Base-by-base conservation (phyloP, 2,113 vertebrate genomes). In the Regulus satrapa region DNA sequence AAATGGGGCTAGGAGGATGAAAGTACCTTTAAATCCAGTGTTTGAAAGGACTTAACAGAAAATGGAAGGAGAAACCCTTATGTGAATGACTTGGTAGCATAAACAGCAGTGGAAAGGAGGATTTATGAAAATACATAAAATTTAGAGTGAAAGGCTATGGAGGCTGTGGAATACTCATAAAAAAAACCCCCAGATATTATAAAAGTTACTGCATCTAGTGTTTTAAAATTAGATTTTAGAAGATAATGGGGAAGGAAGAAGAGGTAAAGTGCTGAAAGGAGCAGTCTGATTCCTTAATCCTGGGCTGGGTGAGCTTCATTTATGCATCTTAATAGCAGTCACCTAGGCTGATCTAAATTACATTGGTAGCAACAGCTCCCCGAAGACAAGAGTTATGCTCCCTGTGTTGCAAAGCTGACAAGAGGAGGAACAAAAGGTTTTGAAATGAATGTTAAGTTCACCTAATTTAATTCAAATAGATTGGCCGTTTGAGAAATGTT, bases 391-490 rank as follows among this genome's bases (percentile, higher is more conserved):
- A 92, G 73, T 85, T 81, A 75, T 52, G 34, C 20, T 94, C 41
- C 66, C 69, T 64, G 32, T 4, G 36, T 75, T 89, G 80, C 84
- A 74, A 55, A 58, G 61, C 84, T 91, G 64, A 91, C 73, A 94
- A 94, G 78, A 84, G 38, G 29, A 84, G 36, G 89, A 95, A 91
- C 66, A 91, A 94, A 91, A 92, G 84, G 68, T 92, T 95, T 89
- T 72, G 36, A 95, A 95, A 94, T 78, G 5, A 91, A 72, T 85
- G 38, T 64, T 81, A 87, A 32, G 23, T 95, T 91, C 80, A 54
- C 24, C 49, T 94, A 89, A 84, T 92, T 95, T 75, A 87, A 81
- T 75, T 92, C 71, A 89, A 87, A 89, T 75, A 87, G 86, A 91
- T 92, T 63, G 94, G 41, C 26, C 77, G 48, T 58, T 62, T 89